phyloP scores from a whole-genome alignment of 2,888 invertebrate genomes.

The Dryobotodes eremita region DNA sequence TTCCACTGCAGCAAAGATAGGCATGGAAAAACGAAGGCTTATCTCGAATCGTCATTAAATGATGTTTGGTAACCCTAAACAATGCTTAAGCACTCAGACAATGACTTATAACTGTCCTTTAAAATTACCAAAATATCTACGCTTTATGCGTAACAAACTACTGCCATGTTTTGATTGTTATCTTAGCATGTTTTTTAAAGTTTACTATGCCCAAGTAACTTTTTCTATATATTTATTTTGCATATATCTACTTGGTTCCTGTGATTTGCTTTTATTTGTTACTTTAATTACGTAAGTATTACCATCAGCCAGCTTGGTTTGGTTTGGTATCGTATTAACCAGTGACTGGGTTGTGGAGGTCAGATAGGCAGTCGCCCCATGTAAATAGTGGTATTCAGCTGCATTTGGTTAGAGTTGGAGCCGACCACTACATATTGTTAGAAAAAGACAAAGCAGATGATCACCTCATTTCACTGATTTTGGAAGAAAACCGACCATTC shows the following conservation, averaged over 20 bases:
- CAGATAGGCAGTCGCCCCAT: background rate
- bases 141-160: constrained; percentile 16
- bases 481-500: constrained; percentile 6
- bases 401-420: background rate
- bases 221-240: background rate
- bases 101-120: constrained; percentile 49
- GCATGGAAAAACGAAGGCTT: background rate
- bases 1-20: no score
- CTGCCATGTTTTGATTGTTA: constrained; percentile 42
- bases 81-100: constrained; percentile 22
- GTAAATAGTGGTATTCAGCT: background rate
- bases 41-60: background rate
- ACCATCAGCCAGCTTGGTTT: background rate
- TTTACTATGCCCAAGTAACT: constrained; percentile 1
- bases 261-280: background rate
- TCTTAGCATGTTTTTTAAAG: constrained; percentile 40
- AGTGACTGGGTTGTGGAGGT: background rate
- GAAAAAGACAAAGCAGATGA: background rate
- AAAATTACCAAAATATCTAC: constrained; percentile 38
- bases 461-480: constrained; percentile 1
- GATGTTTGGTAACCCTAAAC: constrained; percentile 29
- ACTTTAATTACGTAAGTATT: background rate
- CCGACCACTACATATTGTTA: background rate
- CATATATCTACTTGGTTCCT: background rate
- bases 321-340: background rate